Percentiles rank a stretch among this genome's conserved stretches.
Evolutionary conservation across 1,140 invertebrate genomes (phyloP).

Genomic region (Anastrepha ludens): DNA sequence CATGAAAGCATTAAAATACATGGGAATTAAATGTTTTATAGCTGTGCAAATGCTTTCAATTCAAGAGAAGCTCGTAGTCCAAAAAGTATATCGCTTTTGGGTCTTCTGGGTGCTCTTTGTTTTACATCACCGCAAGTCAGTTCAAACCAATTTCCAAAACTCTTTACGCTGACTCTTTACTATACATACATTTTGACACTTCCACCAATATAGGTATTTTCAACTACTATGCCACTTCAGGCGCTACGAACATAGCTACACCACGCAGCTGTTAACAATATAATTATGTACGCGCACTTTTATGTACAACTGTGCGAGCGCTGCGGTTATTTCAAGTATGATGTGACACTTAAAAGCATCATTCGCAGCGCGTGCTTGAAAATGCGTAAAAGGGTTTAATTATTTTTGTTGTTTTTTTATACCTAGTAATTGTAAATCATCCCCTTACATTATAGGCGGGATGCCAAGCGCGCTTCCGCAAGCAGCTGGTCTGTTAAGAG

Average conservation of each 20-base stretch:
- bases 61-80: too few species aligned
- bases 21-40: too few species aligned
- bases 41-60: too few species aligned
- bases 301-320: background rate
- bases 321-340: background rate
- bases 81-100: too few species aligned
- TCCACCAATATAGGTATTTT: too few species aligned
- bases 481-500: background rate
- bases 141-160: background rate
- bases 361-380: constrained; percentile 56
- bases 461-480: background rate
- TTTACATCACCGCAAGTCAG: background rate
- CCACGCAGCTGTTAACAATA: too few species aligned
- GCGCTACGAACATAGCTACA: too few species aligned
- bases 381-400: constrained; percentile 55
- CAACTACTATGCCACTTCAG: too few species aligned
- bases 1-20: too few species aligned
- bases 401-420: constrained; percentile 19
- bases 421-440: too few species aligned
- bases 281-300: too few species aligned
- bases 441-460: constrained; percentile 37
- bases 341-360: constrained; percentile 51
- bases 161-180: background rate
- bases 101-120: too few species aligned
- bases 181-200: background rate